Evolutionary conservation across 1,140 invertebrate genomes (phyloP).

Genomic region (Nephotettix cincticeps): DNA sequence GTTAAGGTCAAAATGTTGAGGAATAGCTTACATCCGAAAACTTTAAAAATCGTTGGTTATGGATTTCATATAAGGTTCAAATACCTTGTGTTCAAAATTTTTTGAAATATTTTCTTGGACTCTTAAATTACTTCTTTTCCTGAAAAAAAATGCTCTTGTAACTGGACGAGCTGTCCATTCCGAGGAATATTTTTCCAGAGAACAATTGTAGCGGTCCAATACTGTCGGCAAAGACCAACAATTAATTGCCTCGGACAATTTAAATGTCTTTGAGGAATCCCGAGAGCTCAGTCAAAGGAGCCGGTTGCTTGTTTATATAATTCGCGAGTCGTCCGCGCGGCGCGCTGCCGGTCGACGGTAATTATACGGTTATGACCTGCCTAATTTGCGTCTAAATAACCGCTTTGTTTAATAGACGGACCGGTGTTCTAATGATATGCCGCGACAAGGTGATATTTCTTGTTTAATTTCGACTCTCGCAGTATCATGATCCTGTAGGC

Average conservation of each 20-base stretch:
- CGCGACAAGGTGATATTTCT: not conserved
- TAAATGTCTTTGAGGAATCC: constrained; percentile 15
- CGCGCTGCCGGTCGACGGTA: not conserved
- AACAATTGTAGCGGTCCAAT: constrained; percentile 7
- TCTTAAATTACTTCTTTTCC: too few species aligned
- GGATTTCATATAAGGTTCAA: too few species aligned
- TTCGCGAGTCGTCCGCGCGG: not conserved
- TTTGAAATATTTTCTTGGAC: too few species aligned
- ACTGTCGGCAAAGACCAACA: constrained; percentile 3
- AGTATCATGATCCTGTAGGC: not conserved
- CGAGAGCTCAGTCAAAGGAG: constrained; percentile 6
- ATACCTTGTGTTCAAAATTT: too few species aligned
- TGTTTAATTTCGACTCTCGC: not conserved
- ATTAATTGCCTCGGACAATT: constrained; percentile 4
- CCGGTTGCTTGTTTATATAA: constrained; percentile 10
- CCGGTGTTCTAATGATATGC: constrained; percentile 14
- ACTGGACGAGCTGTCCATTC: not conserved
- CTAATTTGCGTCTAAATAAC: constrained; percentile 16
- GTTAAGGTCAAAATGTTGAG: too few species aligned
- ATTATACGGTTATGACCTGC: constrained; percentile 1
- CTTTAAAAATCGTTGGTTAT: too few species aligned
- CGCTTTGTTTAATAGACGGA: constrained; percentile 5
- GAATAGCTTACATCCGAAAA: too few species aligned
- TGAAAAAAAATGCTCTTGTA: too few species aligned
- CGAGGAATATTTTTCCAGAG: not conserved